phyloP scores from a whole-genome alignment of 1,140 invertebrate species.

The Drosophila lacteicornis region DNA sequence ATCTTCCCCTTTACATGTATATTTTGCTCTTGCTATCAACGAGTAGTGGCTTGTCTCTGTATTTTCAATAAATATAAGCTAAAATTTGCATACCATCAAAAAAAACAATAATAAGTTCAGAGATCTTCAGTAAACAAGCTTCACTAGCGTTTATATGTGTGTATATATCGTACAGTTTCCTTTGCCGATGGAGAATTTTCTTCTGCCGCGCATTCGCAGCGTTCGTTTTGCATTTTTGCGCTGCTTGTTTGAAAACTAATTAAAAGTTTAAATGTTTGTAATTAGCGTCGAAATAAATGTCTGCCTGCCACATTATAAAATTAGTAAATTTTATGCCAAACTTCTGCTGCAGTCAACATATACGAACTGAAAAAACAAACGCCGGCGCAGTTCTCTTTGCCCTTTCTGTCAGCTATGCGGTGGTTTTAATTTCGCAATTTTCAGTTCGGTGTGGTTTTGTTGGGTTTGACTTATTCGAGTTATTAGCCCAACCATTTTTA shows the following conservation, averaged over 20 bases:
- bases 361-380: constrained; percentile 42
- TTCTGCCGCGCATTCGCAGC: constrained; percentile 32
- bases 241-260: constrained; percentile 75
- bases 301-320: constrained; percentile 80
- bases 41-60: constrained; percentile 39
- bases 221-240: constrained; percentile 36
- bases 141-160: constrained; percentile 15
- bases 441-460: constrained; percentile 37
- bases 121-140: constrained; percentile 30
- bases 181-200: constrained; percentile 21
- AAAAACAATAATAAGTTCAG: constrained; percentile 48
- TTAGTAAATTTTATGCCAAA: constrained; percentile 75
- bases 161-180: constrained; percentile 17
- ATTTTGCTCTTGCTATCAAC: constrained; percentile 49
- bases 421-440: constrained; percentile 44
- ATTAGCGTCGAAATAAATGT: constrained; percentile 82
- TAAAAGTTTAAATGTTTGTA: constrained; percentile 83
- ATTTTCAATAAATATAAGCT: constrained; percentile 40
- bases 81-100: constrained; percentile 60
- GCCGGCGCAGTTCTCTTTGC: constrained; percentile 8
- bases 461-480: constrained; percentile 13
- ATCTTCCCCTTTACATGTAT: constrained; percentile 58
- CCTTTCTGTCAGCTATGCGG: constrained; percentile 27
- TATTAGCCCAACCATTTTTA: not conserved
- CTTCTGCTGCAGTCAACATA: constrained; percentile 64